These are phyloP conservation scores for Neogobius melanostomus DNA, from an alignment of 2,113 vertebrate species.

Conservation along the genomic window DNA sequence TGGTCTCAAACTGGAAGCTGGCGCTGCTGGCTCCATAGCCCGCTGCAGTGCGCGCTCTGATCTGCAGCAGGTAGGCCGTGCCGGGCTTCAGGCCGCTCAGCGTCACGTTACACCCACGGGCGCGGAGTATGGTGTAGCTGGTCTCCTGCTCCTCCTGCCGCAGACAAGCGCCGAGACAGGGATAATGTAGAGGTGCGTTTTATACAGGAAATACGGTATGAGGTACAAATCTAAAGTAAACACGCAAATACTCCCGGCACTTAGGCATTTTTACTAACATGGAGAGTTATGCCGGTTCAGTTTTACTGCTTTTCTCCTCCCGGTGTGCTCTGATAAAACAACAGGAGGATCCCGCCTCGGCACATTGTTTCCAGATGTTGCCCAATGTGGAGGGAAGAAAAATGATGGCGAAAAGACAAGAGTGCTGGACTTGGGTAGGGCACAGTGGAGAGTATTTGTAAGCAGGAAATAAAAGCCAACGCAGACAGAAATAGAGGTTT, in stretches of 20 bases:
- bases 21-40: slow-evolving; percentile 94
- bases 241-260: slow-evolving; percentile 31
- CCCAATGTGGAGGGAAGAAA: slow-evolving; percentile 70
- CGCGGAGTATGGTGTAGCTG: slow-evolving; percentile 96
- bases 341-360: slow-evolving; percentile 56
- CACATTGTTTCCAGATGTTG: slow-evolving; percentile 80
- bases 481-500: too few relatives aligned
- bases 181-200: background rate
- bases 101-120: slow-evolving; percentile 91
- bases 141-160: slow-evolving; percentile 98
- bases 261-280: slow-evolving; percentile 51
- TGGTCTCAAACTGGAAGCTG: slow-evolving; percentile 97
- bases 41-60: slow-evolving; percentile 93
- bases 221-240: slow-evolving; percentile 9
- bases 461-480: background rate
- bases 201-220: slow-evolving; percentile 9
- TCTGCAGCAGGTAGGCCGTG: slow-evolving; percentile 94
- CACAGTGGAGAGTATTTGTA: background rate
- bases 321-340: slow-evolving; percentile 69
- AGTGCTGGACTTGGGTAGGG: slow-evolving; percentile 21
- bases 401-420: slow-evolving; percentile 25
- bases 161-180: background rate
- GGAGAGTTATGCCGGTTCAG: slow-evolving; percentile 68
- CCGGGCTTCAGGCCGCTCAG: slow-evolving; percentile 93
- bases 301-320: slow-evolving; percentile 74